Percentiles rank a stretch among this genome's conserved stretches.
Conservation (phyloP, 2,113 vertebrate genomes). For the Fulica atra region DNA sequence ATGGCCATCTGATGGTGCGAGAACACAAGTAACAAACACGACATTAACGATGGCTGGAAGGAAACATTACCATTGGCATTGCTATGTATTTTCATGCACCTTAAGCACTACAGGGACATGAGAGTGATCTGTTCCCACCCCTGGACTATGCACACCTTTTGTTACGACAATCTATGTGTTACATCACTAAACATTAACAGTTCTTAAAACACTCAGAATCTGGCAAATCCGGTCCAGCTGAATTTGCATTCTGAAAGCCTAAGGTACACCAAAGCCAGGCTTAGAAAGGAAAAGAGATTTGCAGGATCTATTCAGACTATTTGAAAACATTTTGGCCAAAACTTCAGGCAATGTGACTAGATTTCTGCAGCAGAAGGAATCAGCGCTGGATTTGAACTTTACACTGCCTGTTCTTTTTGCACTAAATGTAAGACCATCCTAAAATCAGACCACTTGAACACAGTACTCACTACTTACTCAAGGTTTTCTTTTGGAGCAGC, state of each 20-base stretch:
- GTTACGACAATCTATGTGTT: not conserved
- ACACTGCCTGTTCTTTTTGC: not conserved
- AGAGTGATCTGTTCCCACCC: not conserved
- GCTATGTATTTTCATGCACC: not conserved
- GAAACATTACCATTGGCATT: not conserved
- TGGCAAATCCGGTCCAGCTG: not conserved
- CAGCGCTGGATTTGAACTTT: not conserved
- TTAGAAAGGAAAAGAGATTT: not conserved
- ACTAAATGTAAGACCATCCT: not conserved
- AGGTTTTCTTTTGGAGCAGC: not conserved
- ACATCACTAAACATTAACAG: not conserved
- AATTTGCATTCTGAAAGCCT: not conserved
- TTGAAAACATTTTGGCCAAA: not conserved
- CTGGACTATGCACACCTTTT: slow-evolving; percentile 2
- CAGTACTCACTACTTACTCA: not conserved
- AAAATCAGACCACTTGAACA: not conserved
- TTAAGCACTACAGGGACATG: not conserved
- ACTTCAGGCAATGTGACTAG: not conserved
- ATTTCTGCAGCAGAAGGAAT: not conserved
- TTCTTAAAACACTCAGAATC: not conserved
- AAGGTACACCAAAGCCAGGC: not conserved
- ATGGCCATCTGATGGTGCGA: not conserved
- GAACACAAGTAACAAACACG: not conserved
- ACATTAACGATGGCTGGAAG: not conserved
- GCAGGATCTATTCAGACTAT: not conserved